Conservation (phyloP, 2,888 invertebrate genomes). For the Pandemis corylana region DNA sequence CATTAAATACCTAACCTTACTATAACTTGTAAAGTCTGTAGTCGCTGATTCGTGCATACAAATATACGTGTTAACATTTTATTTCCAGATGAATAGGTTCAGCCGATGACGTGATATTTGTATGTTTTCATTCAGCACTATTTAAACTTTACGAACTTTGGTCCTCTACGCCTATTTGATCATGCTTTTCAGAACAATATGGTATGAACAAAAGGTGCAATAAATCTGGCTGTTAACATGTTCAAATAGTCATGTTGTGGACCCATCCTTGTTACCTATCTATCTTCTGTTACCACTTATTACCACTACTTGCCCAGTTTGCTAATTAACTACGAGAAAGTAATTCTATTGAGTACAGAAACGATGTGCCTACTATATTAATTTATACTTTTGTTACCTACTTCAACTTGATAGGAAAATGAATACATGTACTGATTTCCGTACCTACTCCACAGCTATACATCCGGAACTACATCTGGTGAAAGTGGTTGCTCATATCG, state of each 20-base stretch:
- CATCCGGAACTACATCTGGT: constrained; percentile 29
- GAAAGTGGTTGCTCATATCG: constrained; percentile 20
- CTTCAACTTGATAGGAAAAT: constrained; percentile 1
- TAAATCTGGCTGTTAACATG: not conserved
- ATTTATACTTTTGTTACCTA: not conserved
- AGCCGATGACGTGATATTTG: not conserved
- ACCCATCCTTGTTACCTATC: not conserved
- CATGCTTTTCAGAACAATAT: not conserved
- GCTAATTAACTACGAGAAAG: too few species aligned
- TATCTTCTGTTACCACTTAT: not conserved
- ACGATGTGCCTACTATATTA: not conserved
- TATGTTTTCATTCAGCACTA: not conserved
- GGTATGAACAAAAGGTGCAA: too few species aligned
- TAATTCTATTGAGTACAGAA: too few species aligned
- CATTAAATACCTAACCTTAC: not conserved
- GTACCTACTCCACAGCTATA: constrained; percentile 42
- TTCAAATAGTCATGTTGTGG: not conserved
- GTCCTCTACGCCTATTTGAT: not conserved
- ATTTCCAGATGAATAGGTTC: not conserved
- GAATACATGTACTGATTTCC: constrained; percentile 37
- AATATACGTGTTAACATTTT: not conserved
- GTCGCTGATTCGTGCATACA: not conserved
- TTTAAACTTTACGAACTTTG: not conserved
- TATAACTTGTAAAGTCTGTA: not conserved
- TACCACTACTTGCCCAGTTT: not conserved